Evolutionary conservation across 2,113 vertebrate species (phyloP), one percentile per base, ranked within the genome.

Genomic region (Myxocyprinus asiaticus): DNA sequence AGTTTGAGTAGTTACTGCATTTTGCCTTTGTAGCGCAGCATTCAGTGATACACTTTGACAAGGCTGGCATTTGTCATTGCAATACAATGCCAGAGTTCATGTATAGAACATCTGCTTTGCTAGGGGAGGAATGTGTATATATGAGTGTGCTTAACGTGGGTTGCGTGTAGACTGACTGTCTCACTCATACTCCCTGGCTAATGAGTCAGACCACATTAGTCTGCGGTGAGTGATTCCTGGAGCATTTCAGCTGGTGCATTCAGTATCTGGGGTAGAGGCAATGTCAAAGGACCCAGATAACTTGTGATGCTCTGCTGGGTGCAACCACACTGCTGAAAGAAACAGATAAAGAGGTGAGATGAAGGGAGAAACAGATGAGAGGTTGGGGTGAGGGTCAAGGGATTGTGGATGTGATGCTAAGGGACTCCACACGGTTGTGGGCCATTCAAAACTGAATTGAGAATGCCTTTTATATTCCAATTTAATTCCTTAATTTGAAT

Each of bases 331-430:
- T 84, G 83, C 85, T 45, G 84, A 84, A 87, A 75, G 50, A n/a
- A 77, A 76, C 70, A 74, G 85, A 89, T 90, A 85, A 78, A 77
- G 80, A 75, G 73, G 75, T 67, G 45, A 75, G 55, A 22, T 56
- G 22, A 43, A n/a, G 66, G 69, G 58, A 63, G 9, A 62, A 78
- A 74, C 69, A 58, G 44, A 45, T 43, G 61, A 17, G 71, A 47
- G 10, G 51, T 42, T 15, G 7, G 47, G 43, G 14, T 55, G n/a
- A 15, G 53, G 59, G 42, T 44, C 43, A n/a, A 62, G 55, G n/a
- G 22, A 33, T 33, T 1, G 61, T 45, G 64, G 66, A 15, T 33
- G 55, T 15, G 14, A 61, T 62, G 50, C 62, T 55, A 15, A n/a
- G 55, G 14, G 55, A 55, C 50, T 67, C 45, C 2, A 1, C 22